These are phyloP conservation scores for Ancistrus triradiatus DNA, from an alignment of 2,113 vertebrate species.

Conservation along the genomic window DNA sequence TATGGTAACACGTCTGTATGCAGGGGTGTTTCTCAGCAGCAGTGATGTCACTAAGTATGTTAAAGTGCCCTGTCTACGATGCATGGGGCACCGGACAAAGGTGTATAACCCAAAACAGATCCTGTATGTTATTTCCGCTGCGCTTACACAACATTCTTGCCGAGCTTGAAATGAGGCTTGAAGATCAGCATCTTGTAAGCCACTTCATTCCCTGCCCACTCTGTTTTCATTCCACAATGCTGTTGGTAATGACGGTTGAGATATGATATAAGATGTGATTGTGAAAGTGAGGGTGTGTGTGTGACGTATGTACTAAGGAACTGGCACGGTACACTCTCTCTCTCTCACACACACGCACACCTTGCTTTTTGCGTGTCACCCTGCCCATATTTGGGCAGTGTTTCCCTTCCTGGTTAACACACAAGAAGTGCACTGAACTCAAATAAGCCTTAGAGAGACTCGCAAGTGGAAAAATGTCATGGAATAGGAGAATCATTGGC, in stretches of 20 bases:
- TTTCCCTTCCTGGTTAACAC: conserved; percentile 67
- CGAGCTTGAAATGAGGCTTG: conserved; percentile 42
- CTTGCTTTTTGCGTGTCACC: conserved; percentile 56
- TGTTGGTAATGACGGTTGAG: conserved; percentile 37
- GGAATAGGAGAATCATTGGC: conserved; percentile 66
- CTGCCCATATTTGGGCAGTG: conserved; percentile 67
- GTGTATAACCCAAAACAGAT: conserved; percentile 45
- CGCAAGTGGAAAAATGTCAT: conserved; percentile 61
- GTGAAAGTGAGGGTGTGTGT: conserved; percentile 30
- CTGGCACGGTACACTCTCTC: conserved; percentile 42
- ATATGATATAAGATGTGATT: conserved; percentile 23
- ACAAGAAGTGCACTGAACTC: conserved; percentile 53
- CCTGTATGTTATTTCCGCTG: conserved; percentile 30
- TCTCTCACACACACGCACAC: too few species aligned
- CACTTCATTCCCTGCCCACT: conserved; percentile 10
- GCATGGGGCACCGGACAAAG: conserved; percentile 33
- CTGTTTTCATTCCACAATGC: conserved; percentile 28
- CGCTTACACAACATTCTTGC: conserved; percentile 57
- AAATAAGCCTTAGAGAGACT: conserved; percentile 51
- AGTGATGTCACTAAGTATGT: conserved; percentile 31
- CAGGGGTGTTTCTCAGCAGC: conserved; percentile 24
- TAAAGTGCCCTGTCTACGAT: conserved; percentile 36
- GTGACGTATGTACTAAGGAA: conserved; percentile 49
- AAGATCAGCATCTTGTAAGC: conserved; percentile 12
- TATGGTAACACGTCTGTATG: conserved; percentile 20